phyloP scores from a whole-genome alignment of 2,113 vertebrate genomes.

The Carassius carassius region DNA sequence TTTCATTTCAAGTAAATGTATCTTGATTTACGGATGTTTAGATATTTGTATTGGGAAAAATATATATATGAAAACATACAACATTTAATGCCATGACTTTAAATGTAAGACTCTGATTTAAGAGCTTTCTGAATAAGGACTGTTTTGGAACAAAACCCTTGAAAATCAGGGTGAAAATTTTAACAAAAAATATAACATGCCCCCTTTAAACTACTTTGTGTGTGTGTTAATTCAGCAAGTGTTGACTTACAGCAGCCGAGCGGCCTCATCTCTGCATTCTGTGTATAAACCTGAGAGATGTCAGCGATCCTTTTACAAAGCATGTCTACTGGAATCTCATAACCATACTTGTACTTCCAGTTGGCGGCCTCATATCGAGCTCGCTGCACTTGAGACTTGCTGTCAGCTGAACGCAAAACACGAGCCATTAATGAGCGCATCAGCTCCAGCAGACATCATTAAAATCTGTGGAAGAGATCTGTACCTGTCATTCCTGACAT shows the following conservation, averaged over 20 bases:
- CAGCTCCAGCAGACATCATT: background rate
- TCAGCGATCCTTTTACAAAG: conserved; percentile 97
- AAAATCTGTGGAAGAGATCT: background rate
- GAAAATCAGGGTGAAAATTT: too few relatives aligned
- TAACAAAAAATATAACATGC: too few relatives aligned
- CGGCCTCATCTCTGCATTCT: conserved; percentile 98
- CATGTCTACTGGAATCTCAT: conserved; percentile 99
- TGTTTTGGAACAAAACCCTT: too few relatives aligned
- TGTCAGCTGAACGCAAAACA: conserved; percentile 83
- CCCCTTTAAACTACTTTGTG: too few relatives aligned
- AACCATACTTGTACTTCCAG: conserved; percentile 99
- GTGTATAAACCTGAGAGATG: conserved; percentile 98
- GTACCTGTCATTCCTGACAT: conserved; percentile 98
- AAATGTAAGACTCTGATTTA: too few relatives aligned
- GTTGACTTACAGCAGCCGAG: conserved; percentile 92
- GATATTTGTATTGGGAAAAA: background rate
- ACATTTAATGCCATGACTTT: background rate
- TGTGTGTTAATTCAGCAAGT: background rate
- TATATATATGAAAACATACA: background rate
- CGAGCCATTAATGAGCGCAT: background rate
- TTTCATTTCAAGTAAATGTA: background rate
- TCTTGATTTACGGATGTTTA: background rate
- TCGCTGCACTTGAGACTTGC: conserved; percentile 96
- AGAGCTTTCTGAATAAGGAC: too few relatives aligned
- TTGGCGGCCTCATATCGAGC: conserved; percentile 98